Evolutionary conservation across 2,888 invertebrate genomes (phyloP).

Genomic region (Drosophila birchii): DNA sequence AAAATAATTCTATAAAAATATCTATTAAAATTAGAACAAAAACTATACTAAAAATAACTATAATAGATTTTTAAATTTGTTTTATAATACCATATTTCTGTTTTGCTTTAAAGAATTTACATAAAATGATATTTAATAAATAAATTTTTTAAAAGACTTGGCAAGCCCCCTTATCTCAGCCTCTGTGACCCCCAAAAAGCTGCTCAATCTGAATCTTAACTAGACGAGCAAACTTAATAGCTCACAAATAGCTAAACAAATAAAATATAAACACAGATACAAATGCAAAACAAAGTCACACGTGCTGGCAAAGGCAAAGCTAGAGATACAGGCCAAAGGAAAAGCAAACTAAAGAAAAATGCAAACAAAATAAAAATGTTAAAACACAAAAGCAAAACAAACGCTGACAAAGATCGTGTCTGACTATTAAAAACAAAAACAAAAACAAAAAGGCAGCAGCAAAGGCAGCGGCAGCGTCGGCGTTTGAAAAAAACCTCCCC

Average conservation of each 20-base stretch:
- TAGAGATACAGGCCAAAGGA: neutral
- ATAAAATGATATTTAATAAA: neutral
- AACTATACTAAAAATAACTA: neutral
- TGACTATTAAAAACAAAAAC: constrained; percentile 1
- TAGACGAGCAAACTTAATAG: constrained; percentile 4
- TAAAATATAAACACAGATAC: constrained; percentile 8
- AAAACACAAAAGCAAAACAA: constrained; percentile 34
- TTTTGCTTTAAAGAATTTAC: too few relatives aligned
- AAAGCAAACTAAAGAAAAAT: neutral
- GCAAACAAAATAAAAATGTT: constrained; percentile 17
- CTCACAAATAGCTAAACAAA: neutral
- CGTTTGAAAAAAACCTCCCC: constrained; percentile 12
- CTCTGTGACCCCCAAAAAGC: constrained; percentile 9
- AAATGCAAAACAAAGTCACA: constrained; percentile 1
- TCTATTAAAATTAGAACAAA: neutral
- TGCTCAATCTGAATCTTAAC: neutral
- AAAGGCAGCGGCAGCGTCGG: constrained; percentile 4
- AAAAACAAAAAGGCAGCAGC: neutral
- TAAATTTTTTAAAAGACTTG: neutral
- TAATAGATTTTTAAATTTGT: too few relatives aligned
- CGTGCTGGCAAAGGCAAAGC: constrained; percentile 24
- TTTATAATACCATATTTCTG: neutral
- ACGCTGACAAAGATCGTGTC: constrained; percentile 23
- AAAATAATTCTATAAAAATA: neutral
- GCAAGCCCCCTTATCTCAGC: neutral